These are phyloP conservation scores for Pempheris klunzingeri DNA, from an alignment of 2,797 vertebrate species.

Conservation along the genomic window DNA sequence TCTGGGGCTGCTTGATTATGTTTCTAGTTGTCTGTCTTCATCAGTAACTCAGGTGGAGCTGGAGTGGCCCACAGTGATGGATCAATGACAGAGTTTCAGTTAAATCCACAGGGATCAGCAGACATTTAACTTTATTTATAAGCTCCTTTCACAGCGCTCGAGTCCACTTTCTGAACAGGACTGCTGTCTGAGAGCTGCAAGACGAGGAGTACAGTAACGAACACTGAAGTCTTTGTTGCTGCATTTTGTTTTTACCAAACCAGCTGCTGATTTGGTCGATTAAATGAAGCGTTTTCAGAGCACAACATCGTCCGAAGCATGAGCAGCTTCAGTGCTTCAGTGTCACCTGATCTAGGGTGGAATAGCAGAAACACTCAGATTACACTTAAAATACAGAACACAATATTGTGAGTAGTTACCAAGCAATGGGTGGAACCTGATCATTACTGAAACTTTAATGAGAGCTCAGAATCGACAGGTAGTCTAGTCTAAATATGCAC, in stretches of 20 bases:
- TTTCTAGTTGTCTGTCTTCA: not conserved
- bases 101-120: slow-evolving; percentile 54
- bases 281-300: not conserved
- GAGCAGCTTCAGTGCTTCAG: not conserved
- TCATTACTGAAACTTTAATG: not conserved
- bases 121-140: slow-evolving; percentile 66
- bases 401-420: not conserved
- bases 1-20: not conserved
- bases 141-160: slow-evolving; percentile 60
- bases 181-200: not conserved
- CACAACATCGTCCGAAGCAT: not conserved
- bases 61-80: not conserved
- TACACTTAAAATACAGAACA: not conserved
- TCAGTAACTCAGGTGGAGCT: not conserved
- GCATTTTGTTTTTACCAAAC: too few species aligned
- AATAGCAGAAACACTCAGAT: not conserved
- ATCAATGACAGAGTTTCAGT: slow-evolving; percentile 59
- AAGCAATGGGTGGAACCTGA: not conserved
- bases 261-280: not conserved
- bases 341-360: too few species aligned
- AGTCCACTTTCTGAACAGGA: slow-evolving; percentile 48
- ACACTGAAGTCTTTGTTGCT: not conserved
- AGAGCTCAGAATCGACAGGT: too few species aligned
- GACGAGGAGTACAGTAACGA: not conserved
- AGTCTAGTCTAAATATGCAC: too few species aligned